These are phyloP conservation scores for Dryoscopus gambensis DNA, from an alignment of 2,113 vertebrate species.

Conservation along the genomic window DNA sequence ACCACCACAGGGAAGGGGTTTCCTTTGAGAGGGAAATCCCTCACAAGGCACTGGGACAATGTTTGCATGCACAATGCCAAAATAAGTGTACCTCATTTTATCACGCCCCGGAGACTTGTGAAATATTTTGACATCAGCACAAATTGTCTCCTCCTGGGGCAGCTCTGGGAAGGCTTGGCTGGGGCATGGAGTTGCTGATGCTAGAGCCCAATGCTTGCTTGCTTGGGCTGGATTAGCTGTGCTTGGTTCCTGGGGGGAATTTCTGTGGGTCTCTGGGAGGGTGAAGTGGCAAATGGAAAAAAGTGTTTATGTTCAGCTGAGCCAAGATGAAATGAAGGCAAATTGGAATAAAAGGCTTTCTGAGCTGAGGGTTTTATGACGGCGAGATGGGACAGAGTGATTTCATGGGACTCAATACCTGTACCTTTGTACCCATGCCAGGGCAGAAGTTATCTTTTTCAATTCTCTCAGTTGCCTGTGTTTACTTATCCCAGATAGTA, in stretches of 20 bases:
- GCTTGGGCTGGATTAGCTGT: background rate
- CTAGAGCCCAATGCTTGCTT: accelerated
- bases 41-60: accelerated
- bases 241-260: background rate
- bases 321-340: background rate
- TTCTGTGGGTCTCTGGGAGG: background rate
- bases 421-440: background rate
- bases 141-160: background rate
- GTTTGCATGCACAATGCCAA: background rate
- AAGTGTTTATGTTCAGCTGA: background rate
- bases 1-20: background rate
- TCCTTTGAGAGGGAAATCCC: background rate
- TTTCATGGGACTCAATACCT: background rate
- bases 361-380: background rate
- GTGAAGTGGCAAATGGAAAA: background rate
- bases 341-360: background rate
- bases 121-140: background rate
- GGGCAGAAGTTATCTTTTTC: background rate
- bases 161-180: background rate
- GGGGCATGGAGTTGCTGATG: accelerated
- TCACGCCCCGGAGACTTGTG: accelerated
- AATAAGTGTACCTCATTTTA: background rate
- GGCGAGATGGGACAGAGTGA: background rate
- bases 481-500: background rate
- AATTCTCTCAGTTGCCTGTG: background rate